These are phyloP conservation scores for Hemitrygon akajei DNA, from an alignment of 2,797 vertebrate species.

Conservation along the genomic window DNA sequence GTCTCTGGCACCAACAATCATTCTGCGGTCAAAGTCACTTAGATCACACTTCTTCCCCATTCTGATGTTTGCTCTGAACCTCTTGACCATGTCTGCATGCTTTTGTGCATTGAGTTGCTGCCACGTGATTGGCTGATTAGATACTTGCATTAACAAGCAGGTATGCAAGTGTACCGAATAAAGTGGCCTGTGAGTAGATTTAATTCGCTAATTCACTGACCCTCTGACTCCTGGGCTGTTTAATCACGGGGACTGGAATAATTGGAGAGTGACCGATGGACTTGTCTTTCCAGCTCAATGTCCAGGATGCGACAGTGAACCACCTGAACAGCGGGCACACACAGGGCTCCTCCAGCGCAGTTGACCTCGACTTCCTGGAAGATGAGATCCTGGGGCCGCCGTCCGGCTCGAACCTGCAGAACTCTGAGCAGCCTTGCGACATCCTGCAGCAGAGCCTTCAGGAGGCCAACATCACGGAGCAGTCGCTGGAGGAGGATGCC, in stretches of 20 bases:
- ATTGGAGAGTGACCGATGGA: neutral
- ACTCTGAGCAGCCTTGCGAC: constrained; percentile 80
- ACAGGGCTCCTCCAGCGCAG: constrained; percentile 68
- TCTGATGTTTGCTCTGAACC: no score
- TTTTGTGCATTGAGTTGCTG: no score
- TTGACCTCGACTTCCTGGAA: constrained; percentile 92
- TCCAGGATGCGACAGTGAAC: constrained; percentile 68
- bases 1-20: no score
- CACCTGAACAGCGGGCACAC: constrained; percentile 57
- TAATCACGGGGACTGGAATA: neutral
- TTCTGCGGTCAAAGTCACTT: no score
- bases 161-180: no score
- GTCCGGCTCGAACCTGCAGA: constrained; percentile 60
- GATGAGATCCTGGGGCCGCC: constrained; percentile 90
- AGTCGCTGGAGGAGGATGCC: constrained; percentile 85
- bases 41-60: no score
- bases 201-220: no score
- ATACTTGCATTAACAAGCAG: no score
- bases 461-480: constrained; percentile 94
- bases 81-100: no score
- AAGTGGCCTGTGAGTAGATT: no score
- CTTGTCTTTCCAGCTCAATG: constrained; percentile 67
- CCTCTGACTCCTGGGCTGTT: neutral
- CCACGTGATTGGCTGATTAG: no score
- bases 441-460: constrained; percentile 94